Conservation (phyloP, 2,113 vertebrate species). For the Thermophis baileyi region DNA sequence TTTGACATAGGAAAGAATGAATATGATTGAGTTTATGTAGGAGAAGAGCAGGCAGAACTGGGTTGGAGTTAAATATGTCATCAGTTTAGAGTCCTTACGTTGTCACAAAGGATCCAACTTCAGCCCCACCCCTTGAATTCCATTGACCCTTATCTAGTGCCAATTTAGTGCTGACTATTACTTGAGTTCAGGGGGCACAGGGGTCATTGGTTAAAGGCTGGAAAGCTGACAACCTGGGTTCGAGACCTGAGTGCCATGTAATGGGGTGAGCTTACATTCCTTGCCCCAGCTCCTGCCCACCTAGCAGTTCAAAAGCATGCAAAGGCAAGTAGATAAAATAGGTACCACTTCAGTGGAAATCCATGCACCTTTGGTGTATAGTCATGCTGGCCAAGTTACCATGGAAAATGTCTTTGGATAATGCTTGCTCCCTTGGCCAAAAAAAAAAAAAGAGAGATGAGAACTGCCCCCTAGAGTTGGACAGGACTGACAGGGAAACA, state of each 20-base stretch:
- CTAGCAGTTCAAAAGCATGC: background rate
- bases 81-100: background rate
- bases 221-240: background rate
- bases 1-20: background rate
- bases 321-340: background rate
- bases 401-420: background rate
- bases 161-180: background rate
- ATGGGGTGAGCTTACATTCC: background rate
- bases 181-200: too few relatives aligned
- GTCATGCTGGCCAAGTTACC: background rate
- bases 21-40: background rate
- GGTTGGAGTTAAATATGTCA: background rate
- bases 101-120: background rate
- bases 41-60: background rate
- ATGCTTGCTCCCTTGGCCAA: background rate
- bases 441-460: background rate
- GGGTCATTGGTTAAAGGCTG: background rate
- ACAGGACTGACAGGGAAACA: background rate
- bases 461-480: rapidly evolving
- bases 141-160: background rate
- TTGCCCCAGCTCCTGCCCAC: background rate
- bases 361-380: background rate
- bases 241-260: background rate
- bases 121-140: background rate
- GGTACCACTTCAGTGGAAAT: background rate